These are phyloP conservation scores for Rhinopomastus cyanomelas DNA, from an alignment of 2,113 vertebrate species.

Conservation along the genomic window DNA sequence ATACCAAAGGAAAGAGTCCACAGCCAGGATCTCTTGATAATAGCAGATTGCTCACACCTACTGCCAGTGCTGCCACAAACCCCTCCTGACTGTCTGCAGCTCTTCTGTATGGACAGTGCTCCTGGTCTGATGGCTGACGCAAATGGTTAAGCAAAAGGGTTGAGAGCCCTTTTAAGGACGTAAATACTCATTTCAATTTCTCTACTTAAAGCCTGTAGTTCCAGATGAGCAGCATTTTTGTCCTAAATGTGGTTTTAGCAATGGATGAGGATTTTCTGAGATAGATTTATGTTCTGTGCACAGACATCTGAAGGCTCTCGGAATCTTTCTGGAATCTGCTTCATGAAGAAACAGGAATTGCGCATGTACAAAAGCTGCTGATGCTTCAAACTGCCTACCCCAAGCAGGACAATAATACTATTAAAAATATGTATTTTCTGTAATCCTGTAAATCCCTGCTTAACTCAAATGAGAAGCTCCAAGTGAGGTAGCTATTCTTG, in stretches of 20 bases:
- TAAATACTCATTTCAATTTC: conserved; percentile 24
- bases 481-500: conserved; percentile 37
- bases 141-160: background rate
- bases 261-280: conserved; percentile 50
- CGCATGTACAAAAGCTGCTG: background rate
- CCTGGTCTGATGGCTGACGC: background rate
- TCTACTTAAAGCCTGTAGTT: conserved; percentile 8
- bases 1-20: background rate
- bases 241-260: conserved; percentile 38
- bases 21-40: background rate
- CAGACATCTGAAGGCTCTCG: background rate
- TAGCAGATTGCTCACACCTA: background rate
- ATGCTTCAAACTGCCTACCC: conserved; percentile 36
- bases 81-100: background rate
- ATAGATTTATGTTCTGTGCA: background rate
- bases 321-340: conserved; percentile 3
- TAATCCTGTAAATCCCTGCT: conserved; percentile 59
- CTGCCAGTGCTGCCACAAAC: background rate
- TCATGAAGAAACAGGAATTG: background rate
- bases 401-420: conserved; percentile 32
- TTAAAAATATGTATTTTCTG: conserved; percentile 49
- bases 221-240: background rate
- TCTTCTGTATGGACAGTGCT: background rate
- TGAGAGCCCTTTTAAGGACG: background rate
- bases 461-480: conserved; percentile 16